Evolutionary conservation across 2,797 vertebrate genomes (phyloP).

Genomic region (Bovichtus variegatus): DNA sequence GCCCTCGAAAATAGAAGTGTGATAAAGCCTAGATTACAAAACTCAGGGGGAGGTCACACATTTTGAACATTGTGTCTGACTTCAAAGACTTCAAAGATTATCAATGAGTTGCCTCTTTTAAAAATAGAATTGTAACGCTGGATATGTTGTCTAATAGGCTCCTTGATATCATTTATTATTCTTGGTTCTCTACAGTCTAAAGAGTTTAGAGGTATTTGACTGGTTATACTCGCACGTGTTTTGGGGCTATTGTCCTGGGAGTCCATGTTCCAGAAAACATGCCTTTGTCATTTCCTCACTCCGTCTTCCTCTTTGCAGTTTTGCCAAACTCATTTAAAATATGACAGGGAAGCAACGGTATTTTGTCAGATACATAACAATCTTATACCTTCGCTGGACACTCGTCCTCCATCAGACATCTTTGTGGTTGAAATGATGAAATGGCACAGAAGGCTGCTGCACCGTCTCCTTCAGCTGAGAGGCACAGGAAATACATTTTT

Average conservation of each 20-base stretch:
- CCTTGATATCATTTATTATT: background rate
- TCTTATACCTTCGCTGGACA: constrained; percentile 17
- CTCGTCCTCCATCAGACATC: background rate
- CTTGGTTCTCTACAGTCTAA: background rate
- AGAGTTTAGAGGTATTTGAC: background rate
- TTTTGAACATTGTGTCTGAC: constrained; percentile 28
- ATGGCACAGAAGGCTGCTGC: constrained; percentile 18
- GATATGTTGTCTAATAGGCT: background rate
- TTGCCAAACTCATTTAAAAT: background rate
- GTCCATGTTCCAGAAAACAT: background rate
- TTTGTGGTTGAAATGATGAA: constrained; percentile 29
- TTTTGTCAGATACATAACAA: constrained; percentile 14
- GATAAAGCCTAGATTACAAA: constrained; percentile 54
- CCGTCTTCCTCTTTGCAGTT: background rate
- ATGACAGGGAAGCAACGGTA: background rate
- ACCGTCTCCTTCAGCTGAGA: constrained; percentile 11
- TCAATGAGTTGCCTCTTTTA: constrained; percentile 22
- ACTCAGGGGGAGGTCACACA: constrained; percentile 25
- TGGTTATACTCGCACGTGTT: constrained; percentile 14
- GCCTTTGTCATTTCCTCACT: background rate
- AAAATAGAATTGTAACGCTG: constrained; percentile 22
- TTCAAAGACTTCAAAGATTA: constrained; percentile 35
- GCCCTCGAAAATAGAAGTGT: constrained; percentile 45
- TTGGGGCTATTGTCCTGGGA: background rate
- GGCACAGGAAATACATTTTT: constrained; percentile 22